Conservation (phyloP, 1,140 invertebrate species). For the Apis mellifera region Amel_HAv3.1 CM009944.2:4978501-4979000, state of each 20-base stretch:
- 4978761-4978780: conserved; percentile 83
- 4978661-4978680: conserved; percentile 47
- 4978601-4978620: conserved; percentile 54
- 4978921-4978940: neutral
- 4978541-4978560: conserved; percentile 69
- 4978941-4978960: neutral
- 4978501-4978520: conserved; percentile 71
- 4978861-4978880: conserved; percentile 93
- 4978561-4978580: conserved; percentile 75
- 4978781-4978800: conserved; percentile 83
- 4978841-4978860: conserved; percentile 87
- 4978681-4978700: no score
- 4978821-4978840: conserved; percentile 93
- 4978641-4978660: conserved; percentile 63
- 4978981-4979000: neutral
- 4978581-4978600: conserved; percentile 54
- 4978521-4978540: conserved; percentile 67
- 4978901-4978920: conserved; percentile 73
- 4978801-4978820: conserved; percentile 93
- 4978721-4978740: neutral
- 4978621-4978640: conserved; percentile 64
- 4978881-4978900: conserved; percentile 93
- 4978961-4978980: conserved; percentile 29
- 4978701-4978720: neutral
- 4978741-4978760: neutral